These are phyloP conservation scores for Aphidoletes aphidimyza DNA, from an alignment of 2,888 invertebrate genomes.

Conservation along the genomic window DNA sequence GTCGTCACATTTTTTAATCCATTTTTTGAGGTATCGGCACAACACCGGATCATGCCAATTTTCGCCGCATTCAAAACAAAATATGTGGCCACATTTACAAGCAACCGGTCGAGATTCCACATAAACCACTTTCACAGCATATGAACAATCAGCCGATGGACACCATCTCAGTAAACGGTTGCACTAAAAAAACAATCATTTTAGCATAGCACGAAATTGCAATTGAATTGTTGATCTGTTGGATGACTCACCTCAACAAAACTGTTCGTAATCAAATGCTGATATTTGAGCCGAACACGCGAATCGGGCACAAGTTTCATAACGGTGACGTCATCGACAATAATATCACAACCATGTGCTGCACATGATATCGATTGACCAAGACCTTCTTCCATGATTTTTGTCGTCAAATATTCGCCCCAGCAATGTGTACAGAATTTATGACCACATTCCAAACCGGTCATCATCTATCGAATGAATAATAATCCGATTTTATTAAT, in stretches of 20 bases:
- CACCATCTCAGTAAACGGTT: conserved; percentile 97
- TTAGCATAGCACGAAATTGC: too few species aligned
- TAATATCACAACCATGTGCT: conserved; percentile 95
- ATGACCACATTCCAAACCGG: conserved; percentile 95
- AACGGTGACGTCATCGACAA: conserved; percentile 96
- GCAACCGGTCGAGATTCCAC: conserved; percentile 84
- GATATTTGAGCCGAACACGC: conserved; percentile 91
- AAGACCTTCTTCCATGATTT: conserved; percentile 98
- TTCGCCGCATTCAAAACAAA: conserved; percentile 96
- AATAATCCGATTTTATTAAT: neutral
- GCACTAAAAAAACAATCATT: conserved; percentile 73
- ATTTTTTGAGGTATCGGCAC: conserved; percentile 90
- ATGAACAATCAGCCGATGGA: conserved; percentile 96
- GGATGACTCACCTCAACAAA: conserved; percentile 85
- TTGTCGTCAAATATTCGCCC: conserved; percentile 96
- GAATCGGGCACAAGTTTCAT: conserved; percentile 90
- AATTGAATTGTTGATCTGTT: too few species aligned
- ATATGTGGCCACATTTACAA: conserved; percentile 91
- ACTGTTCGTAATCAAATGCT: conserved; percentile 97
- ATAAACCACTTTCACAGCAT: conserved; percentile 91
- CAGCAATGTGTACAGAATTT: conserved; percentile 90
- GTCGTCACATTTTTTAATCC: conserved; percentile 99
- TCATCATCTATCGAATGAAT: conserved; percentile 54
- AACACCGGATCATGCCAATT: conserved; percentile 99
- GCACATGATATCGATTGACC: conserved; percentile 97